Evolutionary conservation across 1,140 invertebrate genomes (phyloP).

Genomic region (Philopotamus ludificatus): DNA sequence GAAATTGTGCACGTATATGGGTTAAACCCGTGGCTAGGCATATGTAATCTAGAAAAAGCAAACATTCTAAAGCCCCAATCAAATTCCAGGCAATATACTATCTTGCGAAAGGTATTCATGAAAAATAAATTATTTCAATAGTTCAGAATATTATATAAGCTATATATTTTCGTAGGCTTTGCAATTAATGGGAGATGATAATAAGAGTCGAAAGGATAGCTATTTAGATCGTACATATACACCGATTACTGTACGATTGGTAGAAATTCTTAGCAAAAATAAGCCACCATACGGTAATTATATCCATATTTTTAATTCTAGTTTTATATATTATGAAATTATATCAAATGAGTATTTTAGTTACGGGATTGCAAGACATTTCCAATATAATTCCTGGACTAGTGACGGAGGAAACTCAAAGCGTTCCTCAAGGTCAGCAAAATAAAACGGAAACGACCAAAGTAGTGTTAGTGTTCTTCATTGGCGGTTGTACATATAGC

Average conservation of each 20-base stretch:
- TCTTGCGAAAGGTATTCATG: slow-evolving; percentile 63
- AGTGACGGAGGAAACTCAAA: slow-evolving; percentile 61
- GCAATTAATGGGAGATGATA: slow-evolving; percentile 54
- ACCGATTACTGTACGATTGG: slow-evolving; percentile 85
- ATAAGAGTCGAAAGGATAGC: slow-evolving; percentile 77
- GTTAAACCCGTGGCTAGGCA: slow-evolving; percentile 77
- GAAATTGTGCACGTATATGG: slow-evolving; percentile 93
- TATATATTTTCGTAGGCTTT: slow-evolving; percentile 10
- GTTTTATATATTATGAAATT: slow-evolving; percentile 7
- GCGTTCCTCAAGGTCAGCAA: slow-evolving; percentile 53
- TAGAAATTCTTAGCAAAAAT: slow-evolving; percentile 80
- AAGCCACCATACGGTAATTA: slow-evolving; percentile 73
- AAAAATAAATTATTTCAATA: slow-evolving; percentile 1
- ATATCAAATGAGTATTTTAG: slow-evolving; percentile 39
- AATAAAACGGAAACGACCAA: slow-evolving; percentile 68
- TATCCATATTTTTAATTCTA: slow-evolving; percentile 23
- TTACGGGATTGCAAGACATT: slow-evolving; percentile 59
- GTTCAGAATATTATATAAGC: neutral
- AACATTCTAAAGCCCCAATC: slow-evolving; percentile 75
- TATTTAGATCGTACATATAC: slow-evolving; percentile 95
- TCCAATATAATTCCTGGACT: slow-evolving; percentile 60
- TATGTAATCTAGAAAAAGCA: slow-evolving; percentile 86
- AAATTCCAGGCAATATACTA: slow-evolving; percentile 66
- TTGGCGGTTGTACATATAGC: slow-evolving; percentile 94
- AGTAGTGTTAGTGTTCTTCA: slow-evolving; percentile 90